phyloP scores from a whole-genome alignment of 2,113 vertebrate genomes.

The Silurus meridionalis region DNA sequence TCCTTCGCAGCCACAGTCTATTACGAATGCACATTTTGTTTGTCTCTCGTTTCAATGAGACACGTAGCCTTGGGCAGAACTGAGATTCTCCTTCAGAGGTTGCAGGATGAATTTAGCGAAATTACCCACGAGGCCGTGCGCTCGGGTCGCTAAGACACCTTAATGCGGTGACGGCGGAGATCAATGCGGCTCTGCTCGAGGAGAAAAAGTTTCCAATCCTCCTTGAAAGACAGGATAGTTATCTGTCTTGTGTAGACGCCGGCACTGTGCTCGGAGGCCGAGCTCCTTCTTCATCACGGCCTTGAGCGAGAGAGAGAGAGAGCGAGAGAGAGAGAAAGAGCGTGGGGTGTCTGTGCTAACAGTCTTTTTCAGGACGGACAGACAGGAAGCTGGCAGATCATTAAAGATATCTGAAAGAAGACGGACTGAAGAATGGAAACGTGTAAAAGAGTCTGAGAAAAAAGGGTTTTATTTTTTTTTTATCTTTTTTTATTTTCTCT shows the following conservation, averaged over 20 bases:
- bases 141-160: slow-evolving; percentile 59
- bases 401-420: background rate
- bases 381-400: slow-evolving; percentile 39
- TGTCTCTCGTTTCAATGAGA: slow-evolving; percentile 65
- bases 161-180: slow-evolving; percentile 36
- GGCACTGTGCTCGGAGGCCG: slow-evolving; percentile 25
- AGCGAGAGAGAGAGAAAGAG: background rate
- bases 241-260: slow-evolving; percentile 56
- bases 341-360: slow-evolving; percentile 59
- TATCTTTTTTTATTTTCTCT: too few relatives aligned
- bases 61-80: slow-evolving; percentile 64
- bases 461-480: background rate
- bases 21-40: slow-evolving; percentile 61
- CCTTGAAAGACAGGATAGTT: slow-evolving; percentile 58
- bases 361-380: background rate
- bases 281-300: slow-evolving; percentile 39
- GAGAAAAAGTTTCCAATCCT: slow-evolving; percentile 55
- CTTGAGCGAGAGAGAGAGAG: slow-evolving; percentile 46
- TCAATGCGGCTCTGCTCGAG: slow-evolving; percentile 29
- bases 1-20: slow-evolving; percentile 54
- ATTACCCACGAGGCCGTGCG: slow-evolving; percentile 61
- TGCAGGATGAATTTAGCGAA: slow-evolving; percentile 70
- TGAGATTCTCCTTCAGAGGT: slow-evolving; percentile 62
- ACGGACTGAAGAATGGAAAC: background rate
- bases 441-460: background rate